phyloP scores from a whole-genome alignment of 2,113 vertebrate species.

The Carettochelys insculpta region DNA sequence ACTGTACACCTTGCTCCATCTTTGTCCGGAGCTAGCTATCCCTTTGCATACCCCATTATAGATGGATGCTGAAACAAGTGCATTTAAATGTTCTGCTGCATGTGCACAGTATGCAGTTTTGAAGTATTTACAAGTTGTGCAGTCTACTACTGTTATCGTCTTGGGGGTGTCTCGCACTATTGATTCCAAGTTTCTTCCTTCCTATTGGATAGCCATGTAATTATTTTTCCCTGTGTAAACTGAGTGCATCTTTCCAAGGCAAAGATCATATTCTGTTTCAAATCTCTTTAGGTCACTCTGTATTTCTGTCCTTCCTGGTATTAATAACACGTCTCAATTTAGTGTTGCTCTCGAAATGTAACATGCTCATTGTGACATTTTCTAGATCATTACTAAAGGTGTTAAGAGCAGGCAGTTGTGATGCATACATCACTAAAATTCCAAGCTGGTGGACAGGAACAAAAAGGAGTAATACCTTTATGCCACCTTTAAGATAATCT shows the following conservation, averaged over 20 bases:
- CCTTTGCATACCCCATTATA: accelerated
- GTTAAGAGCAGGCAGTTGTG: background rate
- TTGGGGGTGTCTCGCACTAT: background rate
- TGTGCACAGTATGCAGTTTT: background rate
- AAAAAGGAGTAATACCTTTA: background rate
- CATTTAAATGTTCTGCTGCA: background rate
- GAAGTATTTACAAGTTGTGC: background rate
- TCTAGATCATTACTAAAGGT: background rate
- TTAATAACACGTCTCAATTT: background rate
- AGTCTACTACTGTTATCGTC: background rate
- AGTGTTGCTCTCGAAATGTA: background rate
- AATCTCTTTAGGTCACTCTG: background rate
- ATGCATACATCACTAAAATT: background rate
- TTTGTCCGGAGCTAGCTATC: background rate
- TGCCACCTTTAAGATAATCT: accelerated
- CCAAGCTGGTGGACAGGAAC: background rate
- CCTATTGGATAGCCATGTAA: background rate
- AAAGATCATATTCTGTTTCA: too few relatives aligned
- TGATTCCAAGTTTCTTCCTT: background rate
- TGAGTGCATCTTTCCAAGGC: accelerated
- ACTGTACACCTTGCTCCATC: background rate
- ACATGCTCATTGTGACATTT: background rate
- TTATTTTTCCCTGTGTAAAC: background rate
- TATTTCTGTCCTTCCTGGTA: background rate
- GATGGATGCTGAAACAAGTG: background rate